Base-by-base conservation (phyloP, 1,140 invertebrate species). In the Scaptomyza hsui region DNA sequence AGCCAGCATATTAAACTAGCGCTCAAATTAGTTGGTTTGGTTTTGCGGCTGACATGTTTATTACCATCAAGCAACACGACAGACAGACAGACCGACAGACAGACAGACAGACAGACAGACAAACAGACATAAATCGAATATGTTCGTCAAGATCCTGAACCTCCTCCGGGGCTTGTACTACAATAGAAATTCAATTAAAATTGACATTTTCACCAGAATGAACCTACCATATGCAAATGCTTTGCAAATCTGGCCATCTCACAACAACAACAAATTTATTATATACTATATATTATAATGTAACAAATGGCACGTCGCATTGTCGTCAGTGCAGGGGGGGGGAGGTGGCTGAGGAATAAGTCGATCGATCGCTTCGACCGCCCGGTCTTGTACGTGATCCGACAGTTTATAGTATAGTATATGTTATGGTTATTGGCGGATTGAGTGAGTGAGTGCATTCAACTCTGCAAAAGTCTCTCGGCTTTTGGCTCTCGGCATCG, bases 141-240 rank as follows among this genome's bases (percentile, higher is more conserved):
- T 45, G 57, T 44, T 62, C 56, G 57, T 51, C 59, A 62, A 69
- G 57, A 62, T 69, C 57, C 35, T 52, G 57, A 60, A 26, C 24
- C 24, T 26, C 63, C 75, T n/a, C n/a, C n/a, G n/a, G 75, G 70
- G 52, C 24, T 4, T n/a, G n/a, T 1, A 6, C 24, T 57, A 64
- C 82, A 78, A 86, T 88, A 80, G 78, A 88, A 88, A 88, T 88
- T 88, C 82, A 88, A 88, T 88, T 88, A 88, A 88, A 88, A 80
- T 72, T 88, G 82, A 78, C 82, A 88, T 88, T 88, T 81, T 57
- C 16, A 9, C 37, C 73, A 61, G 26, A 29, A 68, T 81, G 73
- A 86, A 88, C 61, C 65, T 64, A 29, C 24, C 9, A 29, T 29
- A 75, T 86, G 82, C 78, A 82, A 77, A 74, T 81, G 62, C 69